Percentiles rank a stretch among this genome's conserved stretches.
Conservation (phyloP, 1,140 invertebrate species). For the Eriosoma lanigerum region DNA sequence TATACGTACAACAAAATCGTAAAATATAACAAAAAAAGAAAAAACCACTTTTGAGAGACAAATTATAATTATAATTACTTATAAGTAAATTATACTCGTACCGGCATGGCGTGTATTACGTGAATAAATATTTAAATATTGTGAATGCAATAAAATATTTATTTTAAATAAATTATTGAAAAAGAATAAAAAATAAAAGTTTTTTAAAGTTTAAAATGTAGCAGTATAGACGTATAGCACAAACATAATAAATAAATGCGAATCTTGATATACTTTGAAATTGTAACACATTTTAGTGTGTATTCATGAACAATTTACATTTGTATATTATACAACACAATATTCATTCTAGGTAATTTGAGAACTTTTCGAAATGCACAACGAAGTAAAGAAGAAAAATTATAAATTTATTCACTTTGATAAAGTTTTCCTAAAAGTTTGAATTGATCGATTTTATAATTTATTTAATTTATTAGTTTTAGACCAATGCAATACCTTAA, state of each 20-base stretch:
- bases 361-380: slow-evolving; percentile 4
- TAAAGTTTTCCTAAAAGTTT: slow-evolving; percentile 14
- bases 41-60: neutral
- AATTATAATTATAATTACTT: no score
- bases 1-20: neutral
- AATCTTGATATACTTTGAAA: neutral
- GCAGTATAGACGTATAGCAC: neutral
- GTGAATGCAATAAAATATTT: no score
- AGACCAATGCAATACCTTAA: no score
- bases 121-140: neutral
- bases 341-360: neutral
- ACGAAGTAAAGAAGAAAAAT: neutral
- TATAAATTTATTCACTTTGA: slow-evolving; percentile 2
- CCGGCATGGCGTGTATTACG: neutral
- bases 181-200: neutral
- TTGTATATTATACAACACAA: neutral
- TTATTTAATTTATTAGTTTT: neutral
- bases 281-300: neutral
- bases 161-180: neutral
- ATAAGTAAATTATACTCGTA: neutral
- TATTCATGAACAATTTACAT: neutral
- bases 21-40: slow-evolving; percentile 12
- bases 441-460: neutral
- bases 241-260: neutral
- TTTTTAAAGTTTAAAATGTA: neutral